Percentiles rank a stretch among this genome's conserved stretches.
Conservation (phyloP, 2,888 invertebrate genomes). For the Acleris laterana region DNA sequence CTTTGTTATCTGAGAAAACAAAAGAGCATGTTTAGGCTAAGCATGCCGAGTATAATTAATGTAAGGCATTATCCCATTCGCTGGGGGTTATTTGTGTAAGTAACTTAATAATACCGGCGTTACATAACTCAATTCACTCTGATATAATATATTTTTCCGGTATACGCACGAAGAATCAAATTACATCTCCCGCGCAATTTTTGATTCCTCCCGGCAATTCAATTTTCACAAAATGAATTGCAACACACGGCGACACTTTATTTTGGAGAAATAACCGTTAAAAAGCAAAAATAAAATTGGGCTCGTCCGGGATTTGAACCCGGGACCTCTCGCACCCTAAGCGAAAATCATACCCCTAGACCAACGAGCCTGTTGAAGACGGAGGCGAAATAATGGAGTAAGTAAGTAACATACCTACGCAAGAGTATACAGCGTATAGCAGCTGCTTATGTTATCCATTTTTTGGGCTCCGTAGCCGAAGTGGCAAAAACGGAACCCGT, state of each 20-base stretch:
- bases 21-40: constrained; percentile 21
- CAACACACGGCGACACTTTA: background rate
- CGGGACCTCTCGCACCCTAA: constrained; percentile 85
- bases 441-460: too few species aligned
- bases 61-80: constrained; percentile 28
- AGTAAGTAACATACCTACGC: constrained; percentile 4
- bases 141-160: constrained; percentile 13
- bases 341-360: constrained; percentile 85
- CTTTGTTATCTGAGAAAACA: constrained; percentile 28
- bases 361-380: constrained; percentile 72
- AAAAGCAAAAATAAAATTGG: constrained; percentile 48
- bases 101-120: constrained; percentile 17
- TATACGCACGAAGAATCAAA: constrained; percentile 1
- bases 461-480: too few species aligned
- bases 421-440: too few species aligned
- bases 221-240: background rate
- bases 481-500: too few species aligned
- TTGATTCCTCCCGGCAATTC: constrained; percentile 3
- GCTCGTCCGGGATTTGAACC: constrained; percentile 86
- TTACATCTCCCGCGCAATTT: background rate
- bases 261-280: background rate
- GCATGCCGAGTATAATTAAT: constrained; percentile 27
- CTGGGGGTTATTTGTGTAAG: constrained; percentile 17
- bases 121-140: constrained; percentile 5
- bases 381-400: constrained; percentile 38